Evolutionary conservation across 2,888 invertebrate species (phyloP).

Genomic region (Machimus rusticus): DNA sequence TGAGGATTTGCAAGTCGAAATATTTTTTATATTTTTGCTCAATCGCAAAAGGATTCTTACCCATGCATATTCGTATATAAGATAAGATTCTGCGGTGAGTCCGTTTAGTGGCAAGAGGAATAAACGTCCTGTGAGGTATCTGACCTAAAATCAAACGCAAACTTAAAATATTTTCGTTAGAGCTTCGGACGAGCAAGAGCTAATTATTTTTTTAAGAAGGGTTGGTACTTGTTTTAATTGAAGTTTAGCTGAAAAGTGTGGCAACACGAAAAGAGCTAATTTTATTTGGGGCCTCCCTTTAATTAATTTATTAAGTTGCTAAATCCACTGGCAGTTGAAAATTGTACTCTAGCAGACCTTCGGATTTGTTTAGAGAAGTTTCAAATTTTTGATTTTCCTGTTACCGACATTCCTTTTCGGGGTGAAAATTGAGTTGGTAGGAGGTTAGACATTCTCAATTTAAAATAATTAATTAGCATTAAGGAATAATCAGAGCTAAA

Average conservation of each 20-base stretch:
- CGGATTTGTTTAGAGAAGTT: not conserved
- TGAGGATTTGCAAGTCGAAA: constrained; percentile 9
- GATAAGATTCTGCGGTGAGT: not conserved
- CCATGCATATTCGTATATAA: not conserved
- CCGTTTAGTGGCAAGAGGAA: not conserved
- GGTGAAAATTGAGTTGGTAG: not conserved
- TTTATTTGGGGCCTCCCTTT: not conserved
- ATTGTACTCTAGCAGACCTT: not conserved
- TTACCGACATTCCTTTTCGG: not conserved
- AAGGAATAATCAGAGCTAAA: no score
- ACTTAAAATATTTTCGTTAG: not conserved
- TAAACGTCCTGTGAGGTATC: not conserved
- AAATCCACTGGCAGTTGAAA: not conserved
- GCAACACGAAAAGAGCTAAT: not conserved
- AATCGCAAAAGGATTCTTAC: not conserved
- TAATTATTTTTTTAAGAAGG: no score
- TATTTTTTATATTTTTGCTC: not conserved
- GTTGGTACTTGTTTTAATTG: not conserved
- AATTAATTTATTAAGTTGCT: not conserved
- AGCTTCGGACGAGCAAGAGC: not conserved
- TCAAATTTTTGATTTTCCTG: not conserved
- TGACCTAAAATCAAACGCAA: not conserved
- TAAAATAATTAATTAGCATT: no score
- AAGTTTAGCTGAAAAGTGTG: not conserved
- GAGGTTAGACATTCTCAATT: not conserved